Evolutionary conservation across 1,140 invertebrate genomes (phyloP), one percentile per base, ranked within the genome.

Genomic region (Dermatophagoides farinae): DNA sequence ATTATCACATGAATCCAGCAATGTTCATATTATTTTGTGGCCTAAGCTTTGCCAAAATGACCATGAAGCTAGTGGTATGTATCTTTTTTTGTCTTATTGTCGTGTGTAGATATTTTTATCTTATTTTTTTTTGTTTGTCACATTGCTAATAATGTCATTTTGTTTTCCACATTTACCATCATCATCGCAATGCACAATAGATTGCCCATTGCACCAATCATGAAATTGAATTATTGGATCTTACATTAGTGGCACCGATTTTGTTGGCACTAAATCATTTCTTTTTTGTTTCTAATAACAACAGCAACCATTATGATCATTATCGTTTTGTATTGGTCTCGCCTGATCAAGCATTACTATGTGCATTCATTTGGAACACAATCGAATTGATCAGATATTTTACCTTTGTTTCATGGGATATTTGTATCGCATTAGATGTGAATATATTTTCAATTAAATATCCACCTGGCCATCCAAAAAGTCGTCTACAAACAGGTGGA

Each of bases 331-430:
- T 31, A 50, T 41, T 64, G 25, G 37, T 66, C 14, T 54, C 62
- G 25, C 23, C 59, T 11, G 43, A 58, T 49, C 64, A 64, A 25
- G 65, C 65, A 31, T 40, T 66, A 8, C 47, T 66, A 1, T 65
- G 65, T 61, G 59, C 62, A 47, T 52, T 65, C 14, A 61, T 66
- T 20, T 66, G 62, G 18, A 64, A 62, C 20, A 39, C 64, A 18
- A 65, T 66, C 60, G 65, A 66, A 62, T 61, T 64, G 16, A 61
- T 61, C 41, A 62, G 64, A 10, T 66, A 65, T 53, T 66, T 66
- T 16, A 66, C 65, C 8, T 65, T 63, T 22, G 43, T 61, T 14
- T 64, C 62, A 55, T 66, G 65, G 65, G 65, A 66, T 52, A 25
- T 66, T n/a, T 31, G 52, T 39, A 51, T 61, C 20, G 65, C 65